These are phyloP conservation scores for Oxystoma pomonae DNA, from an alignment of 2,888 invertebrate genomes.

Conservation along the genomic window DNA sequence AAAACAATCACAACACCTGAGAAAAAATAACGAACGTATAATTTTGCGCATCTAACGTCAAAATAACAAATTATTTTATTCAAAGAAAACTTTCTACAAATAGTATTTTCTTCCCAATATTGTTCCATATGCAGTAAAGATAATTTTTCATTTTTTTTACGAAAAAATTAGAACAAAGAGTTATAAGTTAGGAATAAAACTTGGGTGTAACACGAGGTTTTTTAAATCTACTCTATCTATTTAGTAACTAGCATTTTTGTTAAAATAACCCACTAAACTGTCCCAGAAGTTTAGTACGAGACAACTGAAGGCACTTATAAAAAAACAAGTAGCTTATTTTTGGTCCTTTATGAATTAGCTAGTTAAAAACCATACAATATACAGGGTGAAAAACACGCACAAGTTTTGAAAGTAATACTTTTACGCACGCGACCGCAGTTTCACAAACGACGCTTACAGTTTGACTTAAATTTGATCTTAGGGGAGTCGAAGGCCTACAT, in stretches of 20 bases:
- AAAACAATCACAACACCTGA: constrained; percentile 24
- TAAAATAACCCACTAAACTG: not conserved
- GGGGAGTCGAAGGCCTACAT: too few species aligned
- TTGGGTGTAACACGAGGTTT: not conserved
- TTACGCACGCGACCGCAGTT: too few species aligned
- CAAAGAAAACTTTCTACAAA: not conserved
- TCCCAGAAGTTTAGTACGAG: not conserved
- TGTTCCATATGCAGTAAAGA: not conserved
- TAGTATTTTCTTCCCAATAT: not conserved
- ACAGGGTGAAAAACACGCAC: not conserved
- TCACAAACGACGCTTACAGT: too few species aligned
- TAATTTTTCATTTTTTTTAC: not conserved
- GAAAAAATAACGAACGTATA: constrained; percentile 12
- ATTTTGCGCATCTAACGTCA: not conserved
- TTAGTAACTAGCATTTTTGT: not conserved
- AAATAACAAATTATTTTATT: not conserved
- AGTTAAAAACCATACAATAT: not conserved
- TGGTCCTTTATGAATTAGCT: not conserved
- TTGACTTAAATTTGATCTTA: too few species aligned
- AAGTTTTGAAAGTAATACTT: too few species aligned
- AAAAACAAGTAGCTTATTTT: not conserved
- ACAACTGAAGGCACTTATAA: constrained; percentile 2
- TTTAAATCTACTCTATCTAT: not conserved
- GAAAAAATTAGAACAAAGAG: not conserved
- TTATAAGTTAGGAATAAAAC: not conserved